These are phyloP conservation scores for Bellardia bayeri DNA, from an alignment of 2,888 invertebrate genomes.

Conservation along the genomic window DNA sequence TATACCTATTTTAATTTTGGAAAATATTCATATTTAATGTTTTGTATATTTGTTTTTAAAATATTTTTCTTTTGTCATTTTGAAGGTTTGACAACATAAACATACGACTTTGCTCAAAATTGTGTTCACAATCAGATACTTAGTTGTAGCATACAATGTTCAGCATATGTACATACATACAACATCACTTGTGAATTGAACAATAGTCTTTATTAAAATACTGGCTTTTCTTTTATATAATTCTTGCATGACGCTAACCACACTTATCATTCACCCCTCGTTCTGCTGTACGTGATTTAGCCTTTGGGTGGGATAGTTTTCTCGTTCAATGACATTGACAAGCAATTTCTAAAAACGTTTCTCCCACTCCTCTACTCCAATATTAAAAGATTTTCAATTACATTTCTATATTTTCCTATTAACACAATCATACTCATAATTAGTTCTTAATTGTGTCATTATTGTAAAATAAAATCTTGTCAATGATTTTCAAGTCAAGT, in stretches of 20 bases:
- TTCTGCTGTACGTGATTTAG: not conserved
- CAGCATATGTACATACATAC: no score
- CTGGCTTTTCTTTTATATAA: no score
- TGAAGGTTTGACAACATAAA: no score
- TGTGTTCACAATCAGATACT: no score
- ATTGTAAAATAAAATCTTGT: slow-evolving; percentile 63
- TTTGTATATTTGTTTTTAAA: no score
- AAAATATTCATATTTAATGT: no score
- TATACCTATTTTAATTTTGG: no score
- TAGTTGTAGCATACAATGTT: no score
- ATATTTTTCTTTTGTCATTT: no score
- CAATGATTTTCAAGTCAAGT: slow-evolving; percentile 63
- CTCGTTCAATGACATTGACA: not conserved
- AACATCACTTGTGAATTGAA: no score
- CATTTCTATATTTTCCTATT: slow-evolving; percentile 15
- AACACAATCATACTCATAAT: slow-evolving; percentile 58
- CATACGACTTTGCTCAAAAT: no score
- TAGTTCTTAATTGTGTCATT: slow-evolving; percentile 71
- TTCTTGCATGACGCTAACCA: not conserved
- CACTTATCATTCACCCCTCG: slow-evolving; percentile 11
- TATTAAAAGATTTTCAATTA: slow-evolving; percentile 10
- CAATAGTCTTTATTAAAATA: no score
- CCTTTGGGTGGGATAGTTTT: slow-evolving; percentile 32
- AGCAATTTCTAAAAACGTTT: not conserved
- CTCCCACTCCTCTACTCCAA: not conserved